Evolutionary conservation across 1,140 invertebrate species (phyloP).

Genomic region (Campoletis sonorensis): DNA sequence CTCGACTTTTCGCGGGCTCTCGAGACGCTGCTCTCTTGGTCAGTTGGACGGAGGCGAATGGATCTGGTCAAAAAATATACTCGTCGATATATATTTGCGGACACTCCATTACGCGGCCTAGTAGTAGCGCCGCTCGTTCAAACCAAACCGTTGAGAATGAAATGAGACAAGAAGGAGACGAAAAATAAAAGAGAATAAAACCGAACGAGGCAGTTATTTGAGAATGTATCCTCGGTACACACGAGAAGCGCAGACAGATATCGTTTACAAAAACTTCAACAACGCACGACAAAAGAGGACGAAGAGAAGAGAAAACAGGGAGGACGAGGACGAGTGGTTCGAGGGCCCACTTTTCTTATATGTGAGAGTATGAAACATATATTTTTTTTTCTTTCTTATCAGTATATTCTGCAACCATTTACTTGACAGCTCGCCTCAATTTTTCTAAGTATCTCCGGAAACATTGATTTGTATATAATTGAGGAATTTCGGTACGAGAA

Average conservation of each 20-base stretch:
- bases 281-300: slow-evolving; percentile 41
- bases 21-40: background rate
- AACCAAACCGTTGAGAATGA: slow-evolving; percentile 42
- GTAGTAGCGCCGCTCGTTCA: slow-evolving; percentile 51
- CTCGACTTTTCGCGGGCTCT: background rate
- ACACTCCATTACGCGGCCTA: slow-evolving; percentile 60
- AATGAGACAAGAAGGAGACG: background rate
- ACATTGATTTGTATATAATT: too few relatives aligned
- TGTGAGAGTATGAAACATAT: too few relatives aligned
- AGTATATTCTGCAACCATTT: too few relatives aligned
- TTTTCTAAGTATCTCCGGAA: too few relatives aligned
- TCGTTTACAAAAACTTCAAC: slow-evolving; percentile 59
- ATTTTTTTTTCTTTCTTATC: too few relatives aligned
- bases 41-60: background rate
- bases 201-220: background rate
- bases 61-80: background rate
- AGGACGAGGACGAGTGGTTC: background rate
- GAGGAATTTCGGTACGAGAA: too few relatives aligned
- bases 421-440: too few relatives aligned
- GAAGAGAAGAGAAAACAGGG: slow-evolving; percentile 11
- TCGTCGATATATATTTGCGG: slow-evolving; percentile 45
- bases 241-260: slow-evolving; percentile 38
- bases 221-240: slow-evolving; percentile 52
- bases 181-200: slow-evolving; percentile 2
- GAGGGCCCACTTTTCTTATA: too few relatives aligned